Evolutionary conservation across 2,888 invertebrate genomes (phyloP), one percentile per base, ranked within the genome.

Genomic region (Amphipyra berbera): DNA sequence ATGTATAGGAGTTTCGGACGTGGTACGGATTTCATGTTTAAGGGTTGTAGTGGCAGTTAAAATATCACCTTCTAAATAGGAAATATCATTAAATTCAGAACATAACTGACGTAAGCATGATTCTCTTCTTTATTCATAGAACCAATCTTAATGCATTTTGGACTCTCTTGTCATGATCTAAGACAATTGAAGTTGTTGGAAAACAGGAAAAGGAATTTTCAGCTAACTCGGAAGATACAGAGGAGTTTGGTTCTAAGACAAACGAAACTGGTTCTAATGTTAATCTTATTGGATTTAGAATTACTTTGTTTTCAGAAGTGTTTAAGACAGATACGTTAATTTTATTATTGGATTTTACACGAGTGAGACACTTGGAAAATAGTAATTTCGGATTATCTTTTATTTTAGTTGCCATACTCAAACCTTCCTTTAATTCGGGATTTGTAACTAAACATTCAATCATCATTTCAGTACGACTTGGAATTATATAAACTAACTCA

Each of bases 1-100:
- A 15, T 59, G 38, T 12, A 59, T 40, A 13, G 52, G 59, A 33
- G 33, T 30, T n/a, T 38, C 14, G 4, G 52, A 42, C 2, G 59
- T 15, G 0, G 59, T 59, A 1, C 33, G 9, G 0, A 59, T 52
- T 40, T 52, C 50, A 4, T 59, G 58, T 15, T 45, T 3, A 6
- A 46, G 12, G 0, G 40, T n/a, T 6, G 45, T 12, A 7, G 58
- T 59, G 6, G 30, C 12, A 5, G 46, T 46, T 0, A 59, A 15
- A 15, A 4, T 12, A n/a, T 59, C 59, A 0, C 13, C 47, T 6
- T 27, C 40, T 14, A 59, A 15, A 21, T 53, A 40, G 6, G 53
- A 58, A 1, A 58, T 50, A 30, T 50, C 58, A 8, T 15, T 21
- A 13, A 13, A 57, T 15, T 42, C 14, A 21, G 48, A 47, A 33